A percentile compares a stretch with the other conserved stretches of the same genome.
Conservation (phyloP, 2,113 vertebrate species). For the Rafetus swinhoei region DNA sequence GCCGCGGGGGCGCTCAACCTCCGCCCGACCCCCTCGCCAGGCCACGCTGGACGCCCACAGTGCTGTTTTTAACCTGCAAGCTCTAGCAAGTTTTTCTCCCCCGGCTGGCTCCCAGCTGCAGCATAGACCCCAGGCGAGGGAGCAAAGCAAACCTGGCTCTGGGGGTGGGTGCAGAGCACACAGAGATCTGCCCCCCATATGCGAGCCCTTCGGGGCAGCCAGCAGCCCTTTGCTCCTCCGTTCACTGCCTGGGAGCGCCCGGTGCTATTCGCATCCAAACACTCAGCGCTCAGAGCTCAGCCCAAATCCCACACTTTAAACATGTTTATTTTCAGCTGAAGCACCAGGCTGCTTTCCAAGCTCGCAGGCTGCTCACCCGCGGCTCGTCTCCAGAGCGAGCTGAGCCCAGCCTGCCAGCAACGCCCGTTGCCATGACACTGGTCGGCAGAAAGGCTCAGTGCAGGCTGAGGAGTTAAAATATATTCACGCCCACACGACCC, state of each 20-base stretch:
- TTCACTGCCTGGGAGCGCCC: background rate
- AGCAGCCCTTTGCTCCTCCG: background rate
- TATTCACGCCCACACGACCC: background rate
- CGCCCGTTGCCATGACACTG: background rate
- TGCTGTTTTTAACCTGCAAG: background rate
- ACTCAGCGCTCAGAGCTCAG: background rate
- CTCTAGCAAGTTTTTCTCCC: background rate
- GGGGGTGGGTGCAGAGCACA: background rate
- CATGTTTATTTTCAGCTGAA: slow-evolving; percentile 22
- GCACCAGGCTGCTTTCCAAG: rapidly evolving
- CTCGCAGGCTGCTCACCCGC: background rate
- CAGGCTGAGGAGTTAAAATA: too few species aligned
- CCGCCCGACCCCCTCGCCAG: background rate
- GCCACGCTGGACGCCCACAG: background rate
- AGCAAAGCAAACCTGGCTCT: background rate
- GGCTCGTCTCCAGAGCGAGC: background rate
- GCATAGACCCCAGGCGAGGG: background rate
- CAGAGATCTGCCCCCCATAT: background rate
- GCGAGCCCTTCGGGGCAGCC: background rate
- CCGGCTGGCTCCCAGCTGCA: background rate
- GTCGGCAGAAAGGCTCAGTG: background rate
- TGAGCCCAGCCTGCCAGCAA: background rate
- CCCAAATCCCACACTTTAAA: rapidly evolving
- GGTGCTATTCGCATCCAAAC: background rate
- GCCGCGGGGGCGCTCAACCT: background rate